Conservation (phyloP, 2,888 invertebrate species). For the Cremastinae sp. region DNA sequence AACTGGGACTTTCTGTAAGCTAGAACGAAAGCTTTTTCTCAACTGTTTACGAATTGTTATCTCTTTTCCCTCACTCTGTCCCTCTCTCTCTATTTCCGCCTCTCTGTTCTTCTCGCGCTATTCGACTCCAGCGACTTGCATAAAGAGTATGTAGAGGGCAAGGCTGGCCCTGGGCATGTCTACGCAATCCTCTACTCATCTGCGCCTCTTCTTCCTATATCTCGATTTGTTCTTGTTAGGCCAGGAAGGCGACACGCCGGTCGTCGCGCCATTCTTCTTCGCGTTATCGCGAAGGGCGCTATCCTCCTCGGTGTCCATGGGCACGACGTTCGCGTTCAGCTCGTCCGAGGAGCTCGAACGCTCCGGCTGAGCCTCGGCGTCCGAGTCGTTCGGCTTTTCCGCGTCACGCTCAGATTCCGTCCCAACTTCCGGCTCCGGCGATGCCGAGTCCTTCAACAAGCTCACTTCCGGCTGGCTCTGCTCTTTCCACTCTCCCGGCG, state of each 20-base stretch:
- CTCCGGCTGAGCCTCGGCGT: slow-evolving; percentile 67
- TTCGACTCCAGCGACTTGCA: slow-evolving; percentile 79
- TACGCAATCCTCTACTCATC: slow-evolving; percentile 80
- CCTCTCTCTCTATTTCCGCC: not conserved
- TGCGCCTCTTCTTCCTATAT: slow-evolving; percentile 78
- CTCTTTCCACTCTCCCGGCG: slow-evolving; percentile 53
- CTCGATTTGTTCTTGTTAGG: slow-evolving; percentile 73
- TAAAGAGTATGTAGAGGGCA: slow-evolving; percentile 78
- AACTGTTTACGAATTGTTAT: slow-evolving; percentile 6
- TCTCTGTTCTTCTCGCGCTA: slow-evolving; percentile 65
- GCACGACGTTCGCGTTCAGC: slow-evolving; percentile 69
- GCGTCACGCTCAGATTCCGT: slow-evolving; percentile 51
- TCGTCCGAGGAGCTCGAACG: slow-evolving; percentile 74
- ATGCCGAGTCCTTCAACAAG: slow-evolving; percentile 61
- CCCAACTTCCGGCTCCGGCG: slow-evolving; percentile 43
- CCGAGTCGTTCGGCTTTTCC: slow-evolving; percentile 71
- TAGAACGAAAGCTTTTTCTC: not conserved
- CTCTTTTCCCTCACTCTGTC: not conserved
- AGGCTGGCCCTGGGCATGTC: slow-evolving; percentile 79
- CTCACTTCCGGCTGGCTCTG: slow-evolving; percentile 63
- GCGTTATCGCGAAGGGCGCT: slow-evolving; percentile 58
- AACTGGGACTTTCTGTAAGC: too few species aligned
- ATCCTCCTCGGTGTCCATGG: slow-evolving; percentile 69
- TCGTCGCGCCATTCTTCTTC: slow-evolving; percentile 56
- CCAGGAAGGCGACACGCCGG: slow-evolving; percentile 57